Evolutionary conservation across 2,888 invertebrate genomes (phyloP), one percentile per base, ranked within the genome.

Genomic region (Pristionchus arcanus): DNA sequence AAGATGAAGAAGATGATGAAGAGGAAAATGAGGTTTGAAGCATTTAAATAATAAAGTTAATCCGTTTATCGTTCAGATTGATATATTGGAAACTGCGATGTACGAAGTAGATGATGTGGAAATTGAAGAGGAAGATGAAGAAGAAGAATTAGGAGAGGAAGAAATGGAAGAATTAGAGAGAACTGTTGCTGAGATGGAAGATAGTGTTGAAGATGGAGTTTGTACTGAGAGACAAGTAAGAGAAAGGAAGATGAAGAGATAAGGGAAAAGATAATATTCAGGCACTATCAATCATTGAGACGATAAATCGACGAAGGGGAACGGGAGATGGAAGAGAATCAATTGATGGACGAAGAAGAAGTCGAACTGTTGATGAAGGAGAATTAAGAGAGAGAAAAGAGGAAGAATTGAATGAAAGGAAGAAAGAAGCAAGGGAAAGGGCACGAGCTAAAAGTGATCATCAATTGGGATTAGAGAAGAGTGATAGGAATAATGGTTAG

Each of bases 361-460:
- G 37, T 63, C 31, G 28, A 34, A 28, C 42, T 0, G 16, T 37
- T 7, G 63, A 77, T 59, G 88, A 28, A 49, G 77, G 53, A 71
- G 53, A 49, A 68, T 87, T 71, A 49, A 87, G 37, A 11, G 87
- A 71, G 53, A 28, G 71, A 53, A 91, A 90, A 71, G 34, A 21
- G 34, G 88, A 89, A 55, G 91, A 91, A 55, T 84, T 91, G 85
- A 94, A 93, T 83, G 94, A 94, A 86, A 93, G 93, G 83, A 92
- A 96, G 42, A 96, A 97, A 91, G 96, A 97, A 42, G 96, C 97
- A 0, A 95, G 97, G 90, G 97, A 96, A 34, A 96, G 97, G 86
- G 97, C 97, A 16, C 96, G 97, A 84, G 95, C 97, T 42, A 97
- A 97, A 95, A 97, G 97, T 90, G 97, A 97, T 94, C 97, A 97